Base-by-base conservation (phyloP, 2,797 vertebrate species). In the Antrozous pallidus region DNA sequence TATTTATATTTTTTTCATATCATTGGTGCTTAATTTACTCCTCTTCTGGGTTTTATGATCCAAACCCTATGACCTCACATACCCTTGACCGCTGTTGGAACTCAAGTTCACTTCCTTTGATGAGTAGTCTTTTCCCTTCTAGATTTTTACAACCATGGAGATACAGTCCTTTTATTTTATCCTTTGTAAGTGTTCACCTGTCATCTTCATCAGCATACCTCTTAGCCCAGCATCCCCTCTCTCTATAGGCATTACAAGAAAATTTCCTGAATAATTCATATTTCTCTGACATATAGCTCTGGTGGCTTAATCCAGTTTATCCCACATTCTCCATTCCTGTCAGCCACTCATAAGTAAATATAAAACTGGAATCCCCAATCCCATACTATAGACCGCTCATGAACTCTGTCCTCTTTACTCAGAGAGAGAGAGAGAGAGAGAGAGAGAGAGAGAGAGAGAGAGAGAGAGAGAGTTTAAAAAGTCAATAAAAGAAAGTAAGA, bases 81-180 rank as follows among this genome's bases (percentile, higher is more conserved):
- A 70, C 8, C 9, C 20, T 89, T n/a, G 42, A n/a, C 28, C 12
- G 74, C 45, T 5, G n/a, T 13, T 6, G 20, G 45, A 65, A 28
- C 69, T 88, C n/a, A 65, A 42, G 31, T 90, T 93, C 93, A 33
- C 42, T 83, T 94, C 82, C 28, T 78, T 93, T 77, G 42, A 63
- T 81, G 54, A 80, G 22, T 22, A 12, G 31, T 74, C 6, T 84
- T 90, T 78, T 84, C 20, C 36, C 28, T 36, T 92, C 36, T 54
- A 86, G 28, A 58, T 70, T 88, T 88, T 88, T 18, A 36, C 74
- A 63, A 90, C 11, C 74, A 93, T n/a, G 9, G 13, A 74, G 36
- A 78, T 33, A 1, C 6, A 42, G 5, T 61, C 14, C n/a, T 58
- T 22, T 86, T 84, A 6, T 75, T 81, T 91, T 45, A 70, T 28